Base-by-base conservation (phyloP, 1,140 invertebrate genomes). In the Drosophila nasuta region DNA sequence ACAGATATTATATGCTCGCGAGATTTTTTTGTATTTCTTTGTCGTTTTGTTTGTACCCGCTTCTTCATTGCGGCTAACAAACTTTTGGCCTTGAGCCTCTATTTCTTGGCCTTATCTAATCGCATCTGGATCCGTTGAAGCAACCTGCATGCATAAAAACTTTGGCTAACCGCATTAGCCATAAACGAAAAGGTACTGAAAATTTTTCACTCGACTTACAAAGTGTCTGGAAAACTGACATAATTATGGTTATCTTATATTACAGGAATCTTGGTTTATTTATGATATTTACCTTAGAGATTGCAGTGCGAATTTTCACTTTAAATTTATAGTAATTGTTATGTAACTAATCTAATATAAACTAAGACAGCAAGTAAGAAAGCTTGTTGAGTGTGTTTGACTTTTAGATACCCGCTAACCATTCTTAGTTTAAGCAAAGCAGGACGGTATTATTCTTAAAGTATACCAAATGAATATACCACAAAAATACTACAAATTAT, bases 81-180 rank as follows among this genome's bases (percentile, higher is more conserved):
- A 77, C 73, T 75, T 17, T 57, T 80, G 80, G 71, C 83, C 83
- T 83, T 88, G 85, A 62, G 35, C 35, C 45, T 28, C 35, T 17
- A 20, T 73, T 74, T 74, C 48, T 70, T 75, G 33, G 45, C 20
- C 45, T 87, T 77, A 87, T 87, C 83, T 88, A 82, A 87, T 87
- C 82, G 58, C 28, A 57, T 74, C 65, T 49, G 70, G 41, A 74
- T 56, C 80, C 58, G 28, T 0, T n/a, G 46, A 17, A 38, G 41
- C 20, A 41, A 8, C 46, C 10, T 5, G 65, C 49, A 46, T 72
- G 59, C 54, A 59, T 52, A 64, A 59, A 17, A 25, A 30, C 35
- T 25, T 45, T 46, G 52, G 8, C 25, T 58, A n/a, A n/a, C 10
- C 10, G 13, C 48, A 30, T 59, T 13, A n/a, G 57, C 54, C 56